Evolutionary conservation across 2,113 vertebrate species (phyloP).

Genomic region (Syngnathus typhle): DNA sequence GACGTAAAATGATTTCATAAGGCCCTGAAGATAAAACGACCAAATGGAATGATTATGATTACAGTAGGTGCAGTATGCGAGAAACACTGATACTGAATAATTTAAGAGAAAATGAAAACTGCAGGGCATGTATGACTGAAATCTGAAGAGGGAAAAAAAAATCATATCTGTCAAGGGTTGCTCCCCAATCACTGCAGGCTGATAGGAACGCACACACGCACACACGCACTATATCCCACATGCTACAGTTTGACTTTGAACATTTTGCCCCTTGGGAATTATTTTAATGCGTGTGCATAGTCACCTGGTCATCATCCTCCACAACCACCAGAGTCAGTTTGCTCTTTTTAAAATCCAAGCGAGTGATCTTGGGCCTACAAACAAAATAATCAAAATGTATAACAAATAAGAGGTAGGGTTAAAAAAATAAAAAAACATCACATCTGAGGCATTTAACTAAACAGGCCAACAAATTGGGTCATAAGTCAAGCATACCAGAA

Average conservation of each 20-base stretch:
- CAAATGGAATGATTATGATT: neutral
- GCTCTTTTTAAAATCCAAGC: slow-evolving; percentile 95
- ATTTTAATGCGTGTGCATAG: neutral
- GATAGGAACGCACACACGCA: neutral
- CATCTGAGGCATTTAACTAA: neutral
- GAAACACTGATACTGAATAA: neutral
- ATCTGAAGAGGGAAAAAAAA: neutral
- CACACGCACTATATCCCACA: neutral
- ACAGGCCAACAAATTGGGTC: neutral
- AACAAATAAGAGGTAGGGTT: neutral
- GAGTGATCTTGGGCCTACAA: slow-evolving; percentile 94
- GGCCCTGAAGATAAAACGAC: neutral
- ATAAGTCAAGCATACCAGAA: slow-evolving; percentile 80
- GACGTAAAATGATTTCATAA: neutral
- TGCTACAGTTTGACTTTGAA: neutral
- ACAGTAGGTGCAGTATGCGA: neutral
- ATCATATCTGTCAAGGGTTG: neutral
- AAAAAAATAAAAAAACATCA: neutral
- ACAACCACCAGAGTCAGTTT: slow-evolving; percentile 95
- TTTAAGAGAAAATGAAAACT: neutral
- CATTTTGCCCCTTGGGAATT: neutral
- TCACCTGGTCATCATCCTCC: slow-evolving; percentile 96
- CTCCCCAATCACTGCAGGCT: neutral
- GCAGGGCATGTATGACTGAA: neutral
- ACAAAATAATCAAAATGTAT: neutral